A percentile compares a stretch with the other conserved stretches of the same genome.
These are phyloP conservation scores for Ptychadena robeensis DNA, from an alignment of 2,797 vertebrate species.

Conservation along the genomic window DNA sequence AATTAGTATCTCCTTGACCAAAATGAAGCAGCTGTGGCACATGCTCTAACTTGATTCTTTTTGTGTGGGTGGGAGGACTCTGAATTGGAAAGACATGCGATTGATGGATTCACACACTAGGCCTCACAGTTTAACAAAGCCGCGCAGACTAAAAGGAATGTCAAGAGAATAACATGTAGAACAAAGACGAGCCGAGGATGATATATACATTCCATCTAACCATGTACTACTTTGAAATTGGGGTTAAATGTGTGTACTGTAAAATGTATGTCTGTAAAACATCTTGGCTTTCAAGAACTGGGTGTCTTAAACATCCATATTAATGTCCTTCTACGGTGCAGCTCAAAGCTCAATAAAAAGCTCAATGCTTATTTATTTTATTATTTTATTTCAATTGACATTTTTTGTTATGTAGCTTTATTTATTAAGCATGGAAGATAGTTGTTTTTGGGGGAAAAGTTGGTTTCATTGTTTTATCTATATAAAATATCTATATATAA, in stretches of 20 bases:
- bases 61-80: slow-evolving; percentile 61
- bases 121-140: slow-evolving; percentile 57
- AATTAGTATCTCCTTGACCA: slow-evolving; percentile 65
- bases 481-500: too few species aligned
- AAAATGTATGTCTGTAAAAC: slow-evolving; percentile 34
- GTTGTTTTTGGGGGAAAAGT: too few species aligned
- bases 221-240: slow-evolving; percentile 48
- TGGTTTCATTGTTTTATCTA: too few species aligned
- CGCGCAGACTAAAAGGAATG: slow-evolving; percentile 54
- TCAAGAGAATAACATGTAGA: slow-evolving; percentile 58
- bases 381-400: not conserved
- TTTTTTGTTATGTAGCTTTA: not conserved
- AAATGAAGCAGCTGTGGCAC: slow-evolving; percentile 50
- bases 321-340: not conserved
- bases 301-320: slow-evolving; percentile 27
- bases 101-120: slow-evolving; percentile 68
- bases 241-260: slow-evolving; percentile 54
- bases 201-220: slow-evolving; percentile 59
- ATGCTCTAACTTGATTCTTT: slow-evolving; percentile 64
- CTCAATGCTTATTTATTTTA: not conserved
- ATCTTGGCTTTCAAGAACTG: slow-evolving; percentile 24
- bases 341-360: not conserved
- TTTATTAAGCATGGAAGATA: too few species aligned
- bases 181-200: slow-evolving; percentile 51
- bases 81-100: slow-evolving; percentile 53